These are phyloP conservation scores for Stenurella melanura DNA, from an alignment of 2,888 invertebrate species.

Conservation along the genomic window DNA sequence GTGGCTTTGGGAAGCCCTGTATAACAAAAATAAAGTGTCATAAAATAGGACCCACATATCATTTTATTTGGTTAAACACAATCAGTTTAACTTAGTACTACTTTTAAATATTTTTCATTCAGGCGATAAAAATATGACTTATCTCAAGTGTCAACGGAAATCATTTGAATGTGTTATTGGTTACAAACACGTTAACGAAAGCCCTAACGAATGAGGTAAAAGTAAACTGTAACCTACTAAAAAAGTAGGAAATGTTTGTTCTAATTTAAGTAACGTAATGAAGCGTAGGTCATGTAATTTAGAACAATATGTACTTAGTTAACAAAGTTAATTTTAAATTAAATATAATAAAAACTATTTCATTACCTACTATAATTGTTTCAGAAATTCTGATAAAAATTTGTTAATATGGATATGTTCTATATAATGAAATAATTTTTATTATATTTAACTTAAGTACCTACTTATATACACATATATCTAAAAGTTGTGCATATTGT, in stretches of 20 bases:
- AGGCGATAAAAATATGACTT: background rate
- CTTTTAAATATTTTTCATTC: background rate
- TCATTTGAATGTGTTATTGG: constrained; percentile 20
- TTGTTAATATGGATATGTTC: constrained; percentile 30
- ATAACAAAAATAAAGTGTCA: too few species aligned
- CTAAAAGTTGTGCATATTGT: too few species aligned
- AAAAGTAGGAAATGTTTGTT: constrained; percentile 38
- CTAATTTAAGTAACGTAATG: constrained; percentile 34
- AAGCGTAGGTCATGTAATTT: constrained; percentile 38
- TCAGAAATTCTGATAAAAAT: constrained; percentile 29
- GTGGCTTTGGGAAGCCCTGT: too few species aligned
- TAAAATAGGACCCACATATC: too few species aligned
- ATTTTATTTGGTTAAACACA: too few species aligned
- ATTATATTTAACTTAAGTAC: constrained; percentile 41
- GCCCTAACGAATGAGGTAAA: constrained; percentile 35
- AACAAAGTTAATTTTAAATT: constrained; percentile 27
- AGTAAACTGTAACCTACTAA: constrained; percentile 34
- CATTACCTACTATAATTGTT: constrained; percentile 7
- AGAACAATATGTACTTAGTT: constrained; percentile 39
- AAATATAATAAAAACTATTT: too few species aligned
- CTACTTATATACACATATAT: too few species aligned
- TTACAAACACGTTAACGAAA: constrained; percentile 13
- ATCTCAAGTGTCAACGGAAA: background rate
- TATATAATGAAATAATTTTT: constrained; percentile 39
- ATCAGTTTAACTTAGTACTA: too few species aligned